Evolutionary conservation across 2,888 invertebrate genomes (phyloP).

Genomic region (Drosophila prolongata): DNA sequence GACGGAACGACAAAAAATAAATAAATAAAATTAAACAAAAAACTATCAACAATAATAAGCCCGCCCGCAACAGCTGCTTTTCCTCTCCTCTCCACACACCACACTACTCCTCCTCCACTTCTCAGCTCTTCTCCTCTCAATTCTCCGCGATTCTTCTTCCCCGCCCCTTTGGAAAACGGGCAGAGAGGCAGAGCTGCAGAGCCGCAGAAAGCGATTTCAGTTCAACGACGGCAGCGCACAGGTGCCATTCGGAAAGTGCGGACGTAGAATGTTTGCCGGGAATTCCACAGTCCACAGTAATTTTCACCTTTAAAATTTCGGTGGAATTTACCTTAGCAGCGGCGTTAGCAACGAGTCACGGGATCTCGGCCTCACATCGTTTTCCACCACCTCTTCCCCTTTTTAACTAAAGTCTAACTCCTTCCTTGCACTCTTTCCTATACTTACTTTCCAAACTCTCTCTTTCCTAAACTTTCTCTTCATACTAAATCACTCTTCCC

Average conservation of each 20-base stretch:
- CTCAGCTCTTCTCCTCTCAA: not conserved
- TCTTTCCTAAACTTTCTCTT: too few relatives aligned
- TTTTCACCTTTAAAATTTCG: not conserved
- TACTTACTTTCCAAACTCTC: too few relatives aligned
- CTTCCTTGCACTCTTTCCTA: too few relatives aligned
- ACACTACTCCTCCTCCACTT: not conserved
- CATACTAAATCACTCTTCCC: too few relatives aligned
- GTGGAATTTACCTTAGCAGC: not conserved
- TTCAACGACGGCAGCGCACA: slow-evolving; percentile 76
- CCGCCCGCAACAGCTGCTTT: slow-evolving; percentile 41
- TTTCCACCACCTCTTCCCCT: not conserved
- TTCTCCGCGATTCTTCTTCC: not conserved
- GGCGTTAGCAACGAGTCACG: not conserved
- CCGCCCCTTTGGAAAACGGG: slow-evolving; percentile 10
- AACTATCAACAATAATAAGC: slow-evolving; percentile 34
- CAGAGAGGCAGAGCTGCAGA: slow-evolving; percentile 29
- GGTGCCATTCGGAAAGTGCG: slow-evolving; percentile 79
- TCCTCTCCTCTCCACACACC: not conserved
- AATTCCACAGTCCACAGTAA: slow-evolving; percentile 7
- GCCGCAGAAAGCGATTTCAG: slow-evolving; percentile 52
- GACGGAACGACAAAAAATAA: slow-evolving; percentile 9
- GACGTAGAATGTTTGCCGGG: slow-evolving; percentile 52
- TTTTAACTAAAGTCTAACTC: not conserved
- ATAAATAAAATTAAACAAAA: slow-evolving; percentile 3
- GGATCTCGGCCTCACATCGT: not conserved